Evolutionary conservation across 2,113 vertebrate genomes (phyloP).

Genomic region (Anser cygnoides): DNA sequence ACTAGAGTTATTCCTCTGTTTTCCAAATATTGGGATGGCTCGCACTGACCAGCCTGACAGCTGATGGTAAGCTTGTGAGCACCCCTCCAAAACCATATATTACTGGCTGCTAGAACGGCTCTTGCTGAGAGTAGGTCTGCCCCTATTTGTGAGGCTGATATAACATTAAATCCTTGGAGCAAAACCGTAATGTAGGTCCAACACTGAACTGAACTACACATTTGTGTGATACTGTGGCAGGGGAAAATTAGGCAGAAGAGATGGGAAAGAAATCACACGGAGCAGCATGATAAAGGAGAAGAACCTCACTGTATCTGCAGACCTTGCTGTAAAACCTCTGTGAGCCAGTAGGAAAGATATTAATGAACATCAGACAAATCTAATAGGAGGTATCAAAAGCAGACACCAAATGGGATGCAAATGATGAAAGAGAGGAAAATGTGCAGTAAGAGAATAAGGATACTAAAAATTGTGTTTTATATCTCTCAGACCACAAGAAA

Average conservation of each 20-base stretch:
- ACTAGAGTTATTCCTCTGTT: background rate
- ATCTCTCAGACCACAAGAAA: background rate
- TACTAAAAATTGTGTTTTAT: background rate
- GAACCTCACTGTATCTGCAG: background rate
- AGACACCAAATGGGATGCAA: background rate
- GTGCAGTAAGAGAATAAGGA: background rate
- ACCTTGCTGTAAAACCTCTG: background rate
- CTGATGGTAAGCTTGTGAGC: background rate
- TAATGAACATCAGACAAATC: conserved; percentile 30
- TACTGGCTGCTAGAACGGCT: background rate
- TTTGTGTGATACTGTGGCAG: background rate
- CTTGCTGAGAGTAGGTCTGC: background rate
- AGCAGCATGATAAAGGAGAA: background rate
- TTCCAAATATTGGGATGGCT: background rate
- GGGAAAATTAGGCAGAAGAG: background rate
- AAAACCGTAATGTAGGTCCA: background rate
- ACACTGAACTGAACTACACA: background rate
- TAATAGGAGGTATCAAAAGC: conserved; percentile 33
- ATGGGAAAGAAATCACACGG: background rate
- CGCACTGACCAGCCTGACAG: background rate
- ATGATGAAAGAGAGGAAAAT: background rate
- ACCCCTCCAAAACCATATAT: background rate
- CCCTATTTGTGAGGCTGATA: background rate
- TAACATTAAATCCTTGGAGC: background rate
- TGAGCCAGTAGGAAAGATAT: background rate